phyloP scores from a whole-genome alignment of 2,113 vertebrate species.

The Cyprinodon brontotheroides region DNA sequence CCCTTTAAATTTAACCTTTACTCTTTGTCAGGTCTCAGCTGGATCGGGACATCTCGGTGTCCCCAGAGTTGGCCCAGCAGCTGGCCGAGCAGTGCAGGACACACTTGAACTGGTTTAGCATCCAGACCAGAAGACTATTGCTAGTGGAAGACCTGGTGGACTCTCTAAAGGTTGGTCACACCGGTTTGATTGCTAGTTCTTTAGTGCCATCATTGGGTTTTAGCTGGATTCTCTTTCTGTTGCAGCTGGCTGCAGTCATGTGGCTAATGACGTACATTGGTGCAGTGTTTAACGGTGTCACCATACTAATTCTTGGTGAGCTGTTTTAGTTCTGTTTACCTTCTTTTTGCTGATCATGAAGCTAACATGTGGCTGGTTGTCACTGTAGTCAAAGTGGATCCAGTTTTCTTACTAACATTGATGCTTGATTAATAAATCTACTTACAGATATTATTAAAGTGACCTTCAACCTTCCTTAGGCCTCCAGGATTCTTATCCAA shows the following conservation, averaged over 20 bases:
- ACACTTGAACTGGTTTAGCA: conserved; percentile 76
- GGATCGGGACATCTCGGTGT: conserved; percentile 79
- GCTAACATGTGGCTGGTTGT: too few species aligned
- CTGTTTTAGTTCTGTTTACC: not conserved
- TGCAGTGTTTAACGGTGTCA: conserved; percentile 87
- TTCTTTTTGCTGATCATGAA: not conserved
- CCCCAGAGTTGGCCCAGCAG: conserved; percentile 76
- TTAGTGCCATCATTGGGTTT: not conserved
- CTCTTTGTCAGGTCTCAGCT: conserved; percentile 63
- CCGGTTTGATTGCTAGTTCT: not conserved
- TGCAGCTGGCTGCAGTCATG: conserved; percentile 86
- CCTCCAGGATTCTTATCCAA: too few species aligned
- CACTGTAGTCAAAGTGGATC: too few species aligned
- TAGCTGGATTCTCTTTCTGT: not conserved
- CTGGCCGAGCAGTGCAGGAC: conserved; percentile 73
- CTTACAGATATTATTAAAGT: too few species aligned
- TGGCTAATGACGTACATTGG: conserved; percentile 89
- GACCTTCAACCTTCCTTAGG: too few species aligned
- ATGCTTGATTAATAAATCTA: too few species aligned
- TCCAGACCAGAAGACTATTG: conserved; percentile 78
- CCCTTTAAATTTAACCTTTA: not conserved
- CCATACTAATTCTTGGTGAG: conserved; percentile 87
- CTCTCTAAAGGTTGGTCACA: conserved; percentile 79
- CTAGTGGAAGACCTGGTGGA: conserved; percentile 87
- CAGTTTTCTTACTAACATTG: too few species aligned